Percentiles rank a stretch among this genome's conserved stretches.
Evolutionary conservation across 2,888 invertebrate species (phyloP).

Genomic region (Beris morrisii): DNA sequence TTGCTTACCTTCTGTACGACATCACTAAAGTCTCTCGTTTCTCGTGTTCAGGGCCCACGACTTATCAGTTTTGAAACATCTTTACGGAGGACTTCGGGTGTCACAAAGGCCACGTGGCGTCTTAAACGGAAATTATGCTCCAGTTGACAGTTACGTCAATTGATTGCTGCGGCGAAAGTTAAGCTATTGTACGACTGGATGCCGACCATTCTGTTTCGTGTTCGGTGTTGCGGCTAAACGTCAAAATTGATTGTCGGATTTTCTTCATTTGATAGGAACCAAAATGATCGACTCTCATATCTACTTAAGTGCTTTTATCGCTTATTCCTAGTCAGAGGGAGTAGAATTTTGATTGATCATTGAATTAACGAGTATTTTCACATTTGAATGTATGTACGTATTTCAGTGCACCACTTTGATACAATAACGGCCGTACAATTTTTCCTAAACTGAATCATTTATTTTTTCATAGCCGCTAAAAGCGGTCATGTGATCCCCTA

Average conservation of each 20-base stretch:
- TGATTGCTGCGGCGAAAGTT: slow-evolving; percentile 29
- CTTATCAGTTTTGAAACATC: slow-evolving; percentile 24
- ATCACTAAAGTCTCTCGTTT: neutral
- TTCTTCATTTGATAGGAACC: neutral
- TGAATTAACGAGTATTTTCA: too few species aligned
- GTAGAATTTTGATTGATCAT: too few species aligned
- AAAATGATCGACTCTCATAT: too few species aligned
- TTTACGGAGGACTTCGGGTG: slow-evolving; percentile 5
- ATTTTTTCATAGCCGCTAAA: too few species aligned
- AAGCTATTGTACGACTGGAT: slow-evolving; percentile 29
- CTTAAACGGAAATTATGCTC: slow-evolving; percentile 37
- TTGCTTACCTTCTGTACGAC: slow-evolving; percentile 11
- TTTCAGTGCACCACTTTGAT: too few species aligned
- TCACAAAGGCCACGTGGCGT: slow-evolving; percentile 36
- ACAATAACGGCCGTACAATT: too few species aligned
- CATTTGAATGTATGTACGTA: too few species aligned
- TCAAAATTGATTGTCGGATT: slow-evolving; percentile 3
- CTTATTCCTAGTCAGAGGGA: too few species aligned
- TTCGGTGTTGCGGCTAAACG: slow-evolving; percentile 1
- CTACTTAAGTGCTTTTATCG: too few species aligned
- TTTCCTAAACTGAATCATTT: too few species aligned
- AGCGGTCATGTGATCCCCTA: too few species aligned
- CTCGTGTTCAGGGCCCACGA: slow-evolving; percentile 13
- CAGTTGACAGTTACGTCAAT: slow-evolving; percentile 33
- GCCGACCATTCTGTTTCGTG: slow-evolving; percentile 8